Conservation (phyloP, 2,888 invertebrate species). For the Chloromyia formosa region DNA sequence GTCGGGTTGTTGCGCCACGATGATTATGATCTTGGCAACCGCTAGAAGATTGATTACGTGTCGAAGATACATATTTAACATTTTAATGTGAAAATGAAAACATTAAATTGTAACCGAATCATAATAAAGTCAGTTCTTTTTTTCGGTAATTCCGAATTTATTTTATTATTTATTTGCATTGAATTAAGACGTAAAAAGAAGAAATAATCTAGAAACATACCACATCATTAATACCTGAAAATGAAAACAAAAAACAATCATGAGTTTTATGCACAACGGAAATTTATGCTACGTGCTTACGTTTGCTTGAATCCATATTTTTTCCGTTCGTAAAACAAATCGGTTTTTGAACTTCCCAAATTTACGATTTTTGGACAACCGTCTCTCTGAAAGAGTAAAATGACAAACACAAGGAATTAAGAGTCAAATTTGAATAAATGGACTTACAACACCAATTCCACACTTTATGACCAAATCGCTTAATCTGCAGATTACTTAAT, state of each 20-base stretch:
- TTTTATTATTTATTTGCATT: slow-evolving; percentile 1
- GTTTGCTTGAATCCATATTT: slow-evolving; percentile 97
- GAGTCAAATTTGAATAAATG: too few relatives aligned
- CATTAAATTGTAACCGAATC: too few relatives aligned
- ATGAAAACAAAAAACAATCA: not conserved
- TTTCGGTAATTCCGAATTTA: slow-evolving; percentile 6
- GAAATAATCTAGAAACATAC: not conserved
- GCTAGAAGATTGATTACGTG: too few relatives aligned
- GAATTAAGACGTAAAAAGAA: not conserved
- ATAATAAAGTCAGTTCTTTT: too few relatives aligned
- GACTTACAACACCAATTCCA: too few relatives aligned
- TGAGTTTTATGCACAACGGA: not conserved
- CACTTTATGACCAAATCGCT: too few relatives aligned
- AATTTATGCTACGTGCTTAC: slow-evolving; percentile 51
- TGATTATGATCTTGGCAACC: too few relatives aligned
- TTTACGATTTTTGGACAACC: slow-evolving; percentile 99
- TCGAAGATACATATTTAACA: too few relatives aligned
- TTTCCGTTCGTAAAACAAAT: slow-evolving; percentile 98
- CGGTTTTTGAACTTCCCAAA: slow-evolving; percentile 98
- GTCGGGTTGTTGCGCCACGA: too few relatives aligned
- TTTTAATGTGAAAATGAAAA: too few relatives aligned
- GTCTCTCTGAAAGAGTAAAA: slow-evolving; percentile 79
- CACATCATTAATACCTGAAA: slow-evolving; percentile 21
- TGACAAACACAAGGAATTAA: too few relatives aligned
- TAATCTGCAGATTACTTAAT: too few relatives aligned